Evolutionary conservation across 2,113 vertebrate species (phyloP), one percentile per base, ranked within the genome.

Genomic region (Lepisosteus osseus): DNA sequence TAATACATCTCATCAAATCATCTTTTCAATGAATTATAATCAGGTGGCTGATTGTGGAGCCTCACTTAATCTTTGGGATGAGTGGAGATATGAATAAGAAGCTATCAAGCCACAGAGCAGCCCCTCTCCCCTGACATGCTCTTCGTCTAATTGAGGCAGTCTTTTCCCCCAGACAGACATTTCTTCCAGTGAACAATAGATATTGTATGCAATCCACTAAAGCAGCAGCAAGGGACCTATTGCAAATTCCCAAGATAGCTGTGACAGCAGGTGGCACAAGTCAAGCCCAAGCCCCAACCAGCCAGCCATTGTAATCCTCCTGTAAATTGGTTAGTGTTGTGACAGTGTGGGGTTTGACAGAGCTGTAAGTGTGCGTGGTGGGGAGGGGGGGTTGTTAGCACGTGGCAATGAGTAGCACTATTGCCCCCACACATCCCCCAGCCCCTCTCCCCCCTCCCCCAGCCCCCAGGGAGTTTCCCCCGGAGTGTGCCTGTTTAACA

Each of bases 261-360:
- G 70, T 69, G 86, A 79, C 86, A 85, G 90, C 91, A 92, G 91
- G 90, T 92, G 91, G 89, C 86, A 85, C 86, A 82, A 81, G 83
- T 82, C 80, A 78, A 59, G 80, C 83, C 79, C 80, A 79, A 69
- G 73, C 79, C 72, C 71, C 82, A 78, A 77, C 84, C 78, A 61
- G 71, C n/a, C 72, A 57, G 3, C 17, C 68, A 76, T 69, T 73
- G 72, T 78, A 68, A 70, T 72, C 69, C 70, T 68, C 45, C 44
- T 11, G 72, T 59, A 12, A 56, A 70, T 70, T 72, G 69, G 76
- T 73, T 71, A 65, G 70, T 42, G 45, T 55, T 67, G 67, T 17
- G 42, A 51, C 47, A 51, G 47, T 2, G 47, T 67, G 73, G 80
- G 79, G 78, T 3, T 61, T 83, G 71, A 82, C 78, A 69, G 71